These are phyloP conservation scores for Cyanoramphus novaezelandiae DNA, from an alignment of 2,113 vertebrate genomes.

Conservation along the genomic window DNA sequence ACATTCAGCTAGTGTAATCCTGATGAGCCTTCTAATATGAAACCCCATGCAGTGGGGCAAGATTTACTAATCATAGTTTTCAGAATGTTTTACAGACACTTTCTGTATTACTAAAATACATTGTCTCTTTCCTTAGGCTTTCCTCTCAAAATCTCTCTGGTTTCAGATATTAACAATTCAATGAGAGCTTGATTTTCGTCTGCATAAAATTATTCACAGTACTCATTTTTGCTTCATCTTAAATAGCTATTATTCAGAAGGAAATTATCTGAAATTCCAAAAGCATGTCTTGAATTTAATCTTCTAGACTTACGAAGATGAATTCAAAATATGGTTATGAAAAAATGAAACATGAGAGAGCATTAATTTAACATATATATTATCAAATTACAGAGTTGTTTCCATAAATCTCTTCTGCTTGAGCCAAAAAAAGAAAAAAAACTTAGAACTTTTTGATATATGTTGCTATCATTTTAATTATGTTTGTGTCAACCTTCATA, in stretches of 20 bases:
- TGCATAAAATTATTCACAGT: constrained; percentile 14
- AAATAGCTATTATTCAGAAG: not conserved
- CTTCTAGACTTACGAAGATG: constrained; percentile 6
- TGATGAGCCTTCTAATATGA: not conserved
- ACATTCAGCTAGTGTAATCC: not conserved
- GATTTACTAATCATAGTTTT: not conserved
- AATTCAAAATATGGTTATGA: constrained; percentile 30
- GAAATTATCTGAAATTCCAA: constrained; percentile 31
- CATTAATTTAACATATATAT: constrained; percentile 5
- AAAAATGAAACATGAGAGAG: not conserved
- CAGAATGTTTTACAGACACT: not conserved
- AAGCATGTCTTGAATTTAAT: constrained; percentile 26
- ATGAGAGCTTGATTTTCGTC: not conserved
- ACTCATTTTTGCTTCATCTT: constrained; percentile 28
- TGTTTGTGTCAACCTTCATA: not conserved
- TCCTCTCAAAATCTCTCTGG: not conserved
- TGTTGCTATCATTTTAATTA: not conserved
- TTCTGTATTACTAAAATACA: not conserved
- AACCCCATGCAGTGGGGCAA: not conserved
- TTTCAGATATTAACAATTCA: constrained; percentile 28
- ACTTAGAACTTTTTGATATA: not conserved
- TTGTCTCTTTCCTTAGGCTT: not conserved
- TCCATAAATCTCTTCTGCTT: constrained; percentile 5
- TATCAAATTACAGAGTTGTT: constrained; percentile 8
- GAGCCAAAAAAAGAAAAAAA: not conserved